phyloP scores from a whole-genome alignment of 2,888 invertebrate genomes.

The Baccha elongata region DNA sequence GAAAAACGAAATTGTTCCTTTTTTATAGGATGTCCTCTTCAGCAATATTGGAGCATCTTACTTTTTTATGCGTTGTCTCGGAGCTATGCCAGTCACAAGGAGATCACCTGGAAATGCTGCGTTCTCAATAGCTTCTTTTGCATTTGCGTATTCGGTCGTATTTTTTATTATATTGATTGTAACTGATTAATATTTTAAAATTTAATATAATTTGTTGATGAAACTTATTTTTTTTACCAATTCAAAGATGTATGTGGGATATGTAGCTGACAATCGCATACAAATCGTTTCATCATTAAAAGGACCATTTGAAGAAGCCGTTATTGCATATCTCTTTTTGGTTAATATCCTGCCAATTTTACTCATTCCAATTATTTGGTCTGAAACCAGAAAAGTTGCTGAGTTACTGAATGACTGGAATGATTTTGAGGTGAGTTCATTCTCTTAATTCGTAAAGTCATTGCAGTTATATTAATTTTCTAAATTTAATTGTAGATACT shows the following conservation, averaged over 20 bases:
- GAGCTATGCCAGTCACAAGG: constrained; percentile 85
- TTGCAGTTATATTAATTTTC: neutral
- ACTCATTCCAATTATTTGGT: constrained; percentile 86
- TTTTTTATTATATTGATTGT: constrained; percentile 83
- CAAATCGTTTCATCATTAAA: constrained; percentile 85
- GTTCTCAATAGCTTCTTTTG: constrained; percentile 83
- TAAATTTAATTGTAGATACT: constrained; percentile 81
- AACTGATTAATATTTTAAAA: constrained; percentile 26
- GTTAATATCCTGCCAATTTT: constrained; percentile 87
- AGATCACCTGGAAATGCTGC: constrained; percentile 83
- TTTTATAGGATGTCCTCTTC: constrained; percentile 81
- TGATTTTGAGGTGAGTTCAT: constrained; percentile 86
- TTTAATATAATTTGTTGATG: neutral
- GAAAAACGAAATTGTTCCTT: neutral
- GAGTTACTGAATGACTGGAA: constrained; percentile 85
- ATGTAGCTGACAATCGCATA: constrained; percentile 86
- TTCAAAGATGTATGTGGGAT: constrained; percentile 83
- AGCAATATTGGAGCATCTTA: constrained; percentile 83
- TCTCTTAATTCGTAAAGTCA: too few relatives aligned
- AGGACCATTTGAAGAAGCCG: constrained; percentile 89
- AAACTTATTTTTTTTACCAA: neutral
- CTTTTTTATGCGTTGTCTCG: constrained; percentile 84
- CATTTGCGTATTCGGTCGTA: constrained; percentile 85
- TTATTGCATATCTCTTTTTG: constrained; percentile 89
- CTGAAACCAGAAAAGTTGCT: constrained; percentile 86